A percentile compares a stretch with the other conserved stretches of the same genome.
These are phyloP conservation scores for Sebastes vulpes DNA, from an alignment of 2,797 vertebrate species.

Conservation along the genomic window DNA sequence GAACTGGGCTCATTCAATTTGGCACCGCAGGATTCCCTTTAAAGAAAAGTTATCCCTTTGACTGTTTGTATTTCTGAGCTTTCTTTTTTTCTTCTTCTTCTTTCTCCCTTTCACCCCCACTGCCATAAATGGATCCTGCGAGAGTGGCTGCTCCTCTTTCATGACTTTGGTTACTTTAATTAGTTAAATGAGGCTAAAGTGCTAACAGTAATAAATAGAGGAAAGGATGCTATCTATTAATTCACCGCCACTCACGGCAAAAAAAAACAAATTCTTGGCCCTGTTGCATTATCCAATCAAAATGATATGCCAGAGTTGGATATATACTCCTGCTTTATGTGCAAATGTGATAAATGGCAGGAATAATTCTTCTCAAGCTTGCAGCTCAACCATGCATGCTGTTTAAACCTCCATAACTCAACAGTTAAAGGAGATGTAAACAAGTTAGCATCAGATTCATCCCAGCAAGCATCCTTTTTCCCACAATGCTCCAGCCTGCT, in stretches of 20 bases:
- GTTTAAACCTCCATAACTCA: conserved; percentile 19
- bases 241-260: conserved; percentile 15
- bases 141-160: conserved; percentile 92
- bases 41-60: conserved; percentile 99
- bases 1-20: conserved; percentile 99
- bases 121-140: conserved; percentile 96
- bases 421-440: conserved; percentile 37
- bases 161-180: conserved; percentile 98
- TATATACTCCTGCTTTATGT: background rate
- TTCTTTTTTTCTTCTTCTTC: conserved; percentile 81
- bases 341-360: background rate
- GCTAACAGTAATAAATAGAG: conserved; percentile 77
- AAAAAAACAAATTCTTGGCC: background rate
- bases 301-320: background rate
- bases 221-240: conserved; percentile 63
- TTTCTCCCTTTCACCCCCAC: conserved; percentile 67
- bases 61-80: conserved; percentile 99
- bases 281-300: background rate
- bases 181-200: conserved; percentile 93
- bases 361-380: background rate
- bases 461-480: conserved; percentile 48
- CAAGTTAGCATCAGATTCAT: conserved; percentile 37
- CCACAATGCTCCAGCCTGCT: conserved; percentile 51
- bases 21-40: conserved; percentile 98
- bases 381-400: background rate